Evolutionary conservation across 2,113 vertebrate genomes (phyloP), one percentile per base, ranked within the genome.

Genomic region (Cranoglanis bouderius): DNA sequence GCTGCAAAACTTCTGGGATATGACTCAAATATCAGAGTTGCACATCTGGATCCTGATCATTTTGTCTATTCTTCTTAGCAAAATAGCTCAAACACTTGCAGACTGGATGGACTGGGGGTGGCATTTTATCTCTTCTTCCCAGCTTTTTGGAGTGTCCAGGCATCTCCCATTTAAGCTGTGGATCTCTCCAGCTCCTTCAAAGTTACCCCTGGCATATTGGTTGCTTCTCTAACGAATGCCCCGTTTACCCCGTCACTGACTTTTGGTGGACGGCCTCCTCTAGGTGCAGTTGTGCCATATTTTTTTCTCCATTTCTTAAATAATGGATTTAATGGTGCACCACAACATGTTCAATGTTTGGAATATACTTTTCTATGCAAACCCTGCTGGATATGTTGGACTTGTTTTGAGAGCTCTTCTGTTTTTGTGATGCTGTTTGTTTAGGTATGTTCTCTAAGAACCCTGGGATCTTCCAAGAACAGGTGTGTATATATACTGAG

Each of bases 41-140:
- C 10, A 78, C 72, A 75, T 75, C 72, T 51, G 75, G 46, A 78
- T 78, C 46, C 75, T 78, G 12, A 78, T 78, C 40, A 78, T 77
- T 29, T 29, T 26, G 24, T 24, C 40, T 72, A 40, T 75, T 75
- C 38, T 43, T 75, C 35, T 40, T 74, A 18, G 29, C 72, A 75
- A 43, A 43, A 74, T 40, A 74, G 2, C 70, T 74, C 9, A 6
- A 14, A 12, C 10, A 29, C 43, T n/a, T 78, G 10, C 13, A 51
- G 75, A 51, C 14, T 26, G 12, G 43, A 49, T 12, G 40, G 26
- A 78, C 21, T 65, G 63, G 29, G 29, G 2, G 29, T 67, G 63
- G 29, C 29, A 19, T 8, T 61, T 61, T 61, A 61, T 61, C 59
- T 61, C 59, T 26, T 61, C 24, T 26, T 29, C 10, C 9, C 61